Evolutionary conservation across 1,140 invertebrate species (phyloP).

Genomic region (Pogonomyrmex californicus): DNA sequence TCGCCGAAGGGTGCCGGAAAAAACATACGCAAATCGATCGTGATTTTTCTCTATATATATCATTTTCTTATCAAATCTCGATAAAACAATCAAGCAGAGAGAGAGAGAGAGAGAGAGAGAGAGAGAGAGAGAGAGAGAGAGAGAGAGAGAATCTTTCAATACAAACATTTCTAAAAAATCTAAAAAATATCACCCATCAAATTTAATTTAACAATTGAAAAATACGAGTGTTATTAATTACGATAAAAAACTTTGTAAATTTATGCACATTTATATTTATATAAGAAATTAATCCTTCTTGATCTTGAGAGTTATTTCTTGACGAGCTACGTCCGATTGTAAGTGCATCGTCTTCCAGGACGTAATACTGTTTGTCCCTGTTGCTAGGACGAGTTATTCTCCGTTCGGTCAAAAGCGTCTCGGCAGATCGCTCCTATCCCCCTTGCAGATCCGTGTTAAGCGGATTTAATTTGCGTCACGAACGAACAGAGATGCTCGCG

Average conservation of each 20-base stretch:
- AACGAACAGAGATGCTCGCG: constrained; percentile 36
- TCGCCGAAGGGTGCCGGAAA: constrained; percentile 62
- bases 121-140: too few relatives aligned
- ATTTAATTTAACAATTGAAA: not conserved
- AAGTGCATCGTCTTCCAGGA: not conserved
- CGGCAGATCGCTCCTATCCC: constrained; percentile 53
- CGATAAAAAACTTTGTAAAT: not conserved
- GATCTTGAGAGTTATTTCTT: not conserved
- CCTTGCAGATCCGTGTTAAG: constrained; percentile 52
- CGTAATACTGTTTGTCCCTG: constrained; percentile 60
- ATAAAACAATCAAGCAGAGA: not conserved
- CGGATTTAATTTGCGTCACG: constrained; percentile 65
- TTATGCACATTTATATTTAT: not conserved
- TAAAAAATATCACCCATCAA: not conserved
- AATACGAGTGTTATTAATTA: not conserved
- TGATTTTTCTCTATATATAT: not conserved
- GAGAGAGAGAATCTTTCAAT: too few relatives aligned
- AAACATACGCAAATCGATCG: constrained; percentile 17
- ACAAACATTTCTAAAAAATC: not conserved
- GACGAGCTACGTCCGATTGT: not conserved
- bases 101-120: too few relatives aligned
- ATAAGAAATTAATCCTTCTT: not conserved
- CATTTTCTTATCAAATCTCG: not conserved
- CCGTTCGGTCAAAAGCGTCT: constrained; percentile 40
- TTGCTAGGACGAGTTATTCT: constrained; percentile 44